phyloP scores from a whole-genome alignment of 1,140 invertebrate species.

The Scaptomyza graminum region DNA sequence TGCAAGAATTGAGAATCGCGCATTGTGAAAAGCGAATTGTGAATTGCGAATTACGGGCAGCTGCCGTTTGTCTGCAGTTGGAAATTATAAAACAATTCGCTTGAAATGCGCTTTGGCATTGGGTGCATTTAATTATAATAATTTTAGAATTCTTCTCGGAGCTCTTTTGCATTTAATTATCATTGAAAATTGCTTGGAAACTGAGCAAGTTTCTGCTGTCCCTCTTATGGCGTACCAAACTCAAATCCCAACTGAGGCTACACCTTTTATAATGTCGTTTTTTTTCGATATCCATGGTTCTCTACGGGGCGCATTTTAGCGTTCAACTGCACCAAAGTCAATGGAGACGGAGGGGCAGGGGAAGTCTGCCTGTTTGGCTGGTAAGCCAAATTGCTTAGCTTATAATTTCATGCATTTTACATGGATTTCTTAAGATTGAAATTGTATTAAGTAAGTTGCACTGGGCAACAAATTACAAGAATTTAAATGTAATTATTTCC shows the following conservation, averaged over 20 bases:
- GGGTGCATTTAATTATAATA: slow-evolving; percentile 82
- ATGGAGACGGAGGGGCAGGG: not conserved
- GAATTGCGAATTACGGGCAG: slow-evolving; percentile 29
- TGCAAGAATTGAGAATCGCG: slow-evolving; percentile 37
- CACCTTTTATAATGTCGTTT: slow-evolving; percentile 42
- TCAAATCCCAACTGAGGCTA: slow-evolving; percentile 18
- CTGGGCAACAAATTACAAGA: slow-evolving; percentile 12
- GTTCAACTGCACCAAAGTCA: slow-evolving; percentile 9
- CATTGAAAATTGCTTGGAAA: slow-evolving; percentile 67
- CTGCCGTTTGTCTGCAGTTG: slow-evolving; percentile 45
- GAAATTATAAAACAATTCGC: slow-evolving; percentile 80
- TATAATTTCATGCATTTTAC: slow-evolving; percentile 70
- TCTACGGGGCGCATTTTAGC: slow-evolving; percentile 32
- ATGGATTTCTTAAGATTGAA: slow-evolving; percentile 44
- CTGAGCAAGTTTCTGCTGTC: slow-evolving; percentile 39
- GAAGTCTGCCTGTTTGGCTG: slow-evolving; percentile 15
- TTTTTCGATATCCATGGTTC: slow-evolving; percentile 5
- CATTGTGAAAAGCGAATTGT: not conserved
- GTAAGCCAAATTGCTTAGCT: slow-evolving; percentile 59
- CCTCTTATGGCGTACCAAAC: slow-evolving; percentile 19
- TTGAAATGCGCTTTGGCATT: slow-evolving; percentile 72
- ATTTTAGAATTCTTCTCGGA: slow-evolving; percentile 55
- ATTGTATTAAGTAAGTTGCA: slow-evolving; percentile 44
- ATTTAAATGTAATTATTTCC: not conserved
- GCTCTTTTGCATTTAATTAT: slow-evolving; percentile 76